Conservation (phyloP, 2,113 vertebrate species). For the Emydura subglobosa region DNA sequence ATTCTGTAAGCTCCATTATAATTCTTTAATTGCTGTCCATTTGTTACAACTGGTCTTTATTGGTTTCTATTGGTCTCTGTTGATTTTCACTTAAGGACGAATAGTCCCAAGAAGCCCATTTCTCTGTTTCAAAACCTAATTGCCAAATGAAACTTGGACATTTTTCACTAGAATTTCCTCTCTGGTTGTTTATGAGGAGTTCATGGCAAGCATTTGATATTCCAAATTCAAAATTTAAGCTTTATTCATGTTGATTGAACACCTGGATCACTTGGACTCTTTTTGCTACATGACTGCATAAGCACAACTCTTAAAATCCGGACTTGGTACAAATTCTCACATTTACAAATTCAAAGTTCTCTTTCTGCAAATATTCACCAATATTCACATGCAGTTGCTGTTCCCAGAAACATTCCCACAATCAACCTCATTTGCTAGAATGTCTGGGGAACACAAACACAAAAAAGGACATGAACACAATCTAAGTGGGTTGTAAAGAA, state of each 20-base stretch:
- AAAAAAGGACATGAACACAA: neutral
- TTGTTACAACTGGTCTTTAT: neutral
- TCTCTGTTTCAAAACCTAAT: neutral
- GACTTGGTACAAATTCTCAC: neutral
- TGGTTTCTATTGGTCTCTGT: neutral
- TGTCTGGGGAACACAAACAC: neutral
- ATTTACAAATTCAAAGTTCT: neutral
- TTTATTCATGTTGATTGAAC: neutral
- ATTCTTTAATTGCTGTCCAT: neutral
- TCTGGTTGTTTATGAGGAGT: neutral
- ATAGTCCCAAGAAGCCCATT: neutral
- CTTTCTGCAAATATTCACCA: neutral
- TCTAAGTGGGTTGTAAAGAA: neutral
- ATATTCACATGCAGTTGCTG: neutral
- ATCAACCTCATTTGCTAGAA: neutral
- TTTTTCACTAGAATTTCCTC: neutral
- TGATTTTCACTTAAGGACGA: neutral
- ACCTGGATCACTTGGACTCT: neutral
- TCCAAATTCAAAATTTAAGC: neutral
- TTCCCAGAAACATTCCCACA: neutral
- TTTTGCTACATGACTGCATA: neutral
- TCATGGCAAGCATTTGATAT: neutral
- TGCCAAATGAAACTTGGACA: neutral
- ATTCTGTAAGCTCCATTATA: neutral
- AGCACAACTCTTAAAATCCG: neutral